Evolutionary conservation across 2,888 invertebrate genomes (phyloP).

Genomic region (Pyralis farinalis): DNA sequence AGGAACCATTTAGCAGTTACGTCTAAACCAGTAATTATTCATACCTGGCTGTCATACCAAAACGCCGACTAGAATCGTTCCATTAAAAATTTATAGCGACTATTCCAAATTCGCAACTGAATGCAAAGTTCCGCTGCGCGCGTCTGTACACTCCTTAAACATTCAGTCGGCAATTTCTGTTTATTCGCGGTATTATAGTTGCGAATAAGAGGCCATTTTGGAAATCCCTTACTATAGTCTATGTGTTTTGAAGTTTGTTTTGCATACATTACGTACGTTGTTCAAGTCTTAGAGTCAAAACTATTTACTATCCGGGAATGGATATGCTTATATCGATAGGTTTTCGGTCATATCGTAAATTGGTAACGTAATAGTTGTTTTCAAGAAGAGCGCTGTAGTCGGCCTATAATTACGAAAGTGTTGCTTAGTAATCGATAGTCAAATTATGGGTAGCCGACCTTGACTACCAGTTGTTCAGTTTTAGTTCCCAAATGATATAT

Average conservation of each 20-base stretch:
- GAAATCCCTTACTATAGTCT: not conserved
- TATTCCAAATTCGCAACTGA: conserved; percentile 43
- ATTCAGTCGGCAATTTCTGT: conserved; percentile 36
- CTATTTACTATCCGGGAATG: no score
- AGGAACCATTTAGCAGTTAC: no score
- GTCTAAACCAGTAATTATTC: conserved; percentile 2
- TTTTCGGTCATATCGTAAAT: no score
- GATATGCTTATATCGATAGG: no score
- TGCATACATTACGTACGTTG: not conserved
- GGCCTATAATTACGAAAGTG: no score
- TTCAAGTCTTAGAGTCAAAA: not conserved
- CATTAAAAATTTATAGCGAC: conserved; percentile 49
- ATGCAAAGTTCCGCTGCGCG: conserved; percentile 33
- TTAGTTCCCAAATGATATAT: no score
- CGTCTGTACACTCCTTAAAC: conserved; percentile 31
- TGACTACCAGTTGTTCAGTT: no score
- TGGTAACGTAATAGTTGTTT: no score
- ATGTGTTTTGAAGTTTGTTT: not conserved
- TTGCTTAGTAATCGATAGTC: no score
- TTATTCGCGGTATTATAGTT: conserved; percentile 9
- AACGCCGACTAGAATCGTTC: conserved; percentile 26
- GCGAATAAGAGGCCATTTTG: not conserved
- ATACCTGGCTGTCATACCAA: conserved; percentile 16
- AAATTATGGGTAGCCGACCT: no score
- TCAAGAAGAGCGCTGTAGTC: no score